Conservation (phyloP, 2,797 vertebrate genomes). For the Epinephelus awoara region DNA sequence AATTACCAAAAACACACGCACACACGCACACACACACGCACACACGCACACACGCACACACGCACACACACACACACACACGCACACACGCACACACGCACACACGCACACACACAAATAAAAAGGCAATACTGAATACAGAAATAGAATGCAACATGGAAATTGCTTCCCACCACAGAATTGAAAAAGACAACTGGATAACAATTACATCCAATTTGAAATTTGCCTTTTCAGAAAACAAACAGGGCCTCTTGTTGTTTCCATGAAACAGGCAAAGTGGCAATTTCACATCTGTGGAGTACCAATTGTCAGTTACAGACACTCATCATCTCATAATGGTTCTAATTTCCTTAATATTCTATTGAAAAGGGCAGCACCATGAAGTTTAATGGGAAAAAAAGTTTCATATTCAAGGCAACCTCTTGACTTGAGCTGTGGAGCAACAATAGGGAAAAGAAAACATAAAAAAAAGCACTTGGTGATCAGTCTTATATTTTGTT, state of each 20-base stretch:
- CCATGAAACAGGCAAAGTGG: conserved; percentile 69
- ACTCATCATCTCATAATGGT: conserved; percentile 67
- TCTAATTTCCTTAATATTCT: conserved; percentile 73
- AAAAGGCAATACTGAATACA: conserved; percentile 7
- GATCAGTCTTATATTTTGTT: conserved; percentile 24
- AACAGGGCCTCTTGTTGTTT: conserved; percentile 60
- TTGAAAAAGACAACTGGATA: conserved; percentile 47
- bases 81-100: too few species aligned
- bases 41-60: background rate
- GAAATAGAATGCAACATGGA: conserved; percentile 17
- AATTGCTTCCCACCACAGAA: conserved; percentile 39
- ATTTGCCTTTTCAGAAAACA: conserved; percentile 68
- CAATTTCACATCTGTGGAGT: conserved; percentile 73
- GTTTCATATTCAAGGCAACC: conserved; percentile 15
- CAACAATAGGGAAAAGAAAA: conserved; percentile 1
- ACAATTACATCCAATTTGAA: conserved; percentile 66
- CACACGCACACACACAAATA: background rate
- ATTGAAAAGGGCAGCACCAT: conserved; percentile 50
- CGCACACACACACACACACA: background rate
- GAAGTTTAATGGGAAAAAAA: conserved; percentile 18
- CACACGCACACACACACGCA: background rate
- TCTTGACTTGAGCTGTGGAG: conserved; percentile 33
- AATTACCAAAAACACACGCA: background rate
- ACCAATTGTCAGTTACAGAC: conserved; percentile 67
- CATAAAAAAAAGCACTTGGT: conserved; percentile 4